Evolutionary conservation across 2,113 vertebrate species (phyloP), one percentile per base, ranked within the genome.

Genomic region (Vulpes lagopus): DNA sequence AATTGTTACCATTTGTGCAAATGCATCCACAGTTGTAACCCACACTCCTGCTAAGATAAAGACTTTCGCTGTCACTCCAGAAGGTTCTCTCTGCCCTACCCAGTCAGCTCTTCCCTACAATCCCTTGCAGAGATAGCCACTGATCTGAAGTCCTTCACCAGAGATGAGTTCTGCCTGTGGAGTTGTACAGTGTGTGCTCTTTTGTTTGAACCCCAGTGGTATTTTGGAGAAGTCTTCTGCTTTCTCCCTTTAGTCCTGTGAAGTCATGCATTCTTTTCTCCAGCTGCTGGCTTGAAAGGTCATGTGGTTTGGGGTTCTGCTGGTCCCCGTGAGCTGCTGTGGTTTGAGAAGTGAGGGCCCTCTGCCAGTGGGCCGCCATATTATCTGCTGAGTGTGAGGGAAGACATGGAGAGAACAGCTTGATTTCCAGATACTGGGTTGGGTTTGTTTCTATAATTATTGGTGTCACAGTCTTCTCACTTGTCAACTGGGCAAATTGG

Each of bases 361-460:
- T 89, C 86, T 91, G 94, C 86, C 97, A 91, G 81, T 38, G 57
- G 76, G n/a, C 91, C 64, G 22, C 86, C 51, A 69, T 79, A 23
- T 64, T 91, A 59, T 96, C 92, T 93, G 94, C 51, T 74, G 90
- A 49, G 51, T 60, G 51, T 87, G 91, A 43, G 49, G 49, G 25
- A 87, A 38, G 81, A 80, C 85, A 53, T 9, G 30, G 73, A 32
- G 92, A 69, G 91, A 90, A 90, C 96, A 97, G 96, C 89, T 97
- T 94, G 88, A 57, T 79, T 92, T 83, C 90, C 86, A 96, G 71
- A 95, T 86, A 91, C 65, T 30, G n/a, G 90, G 65, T 71, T 93
- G 71, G 83, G 59, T 96, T 93, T 91, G 69, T 97, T 97, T 97
- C 94, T 97, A 73, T 97, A 92, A 95, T 92, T 89, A 79, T 92